Conservation (phyloP, 2,888 invertebrate species). For the Epistrophe eligans region DNA sequence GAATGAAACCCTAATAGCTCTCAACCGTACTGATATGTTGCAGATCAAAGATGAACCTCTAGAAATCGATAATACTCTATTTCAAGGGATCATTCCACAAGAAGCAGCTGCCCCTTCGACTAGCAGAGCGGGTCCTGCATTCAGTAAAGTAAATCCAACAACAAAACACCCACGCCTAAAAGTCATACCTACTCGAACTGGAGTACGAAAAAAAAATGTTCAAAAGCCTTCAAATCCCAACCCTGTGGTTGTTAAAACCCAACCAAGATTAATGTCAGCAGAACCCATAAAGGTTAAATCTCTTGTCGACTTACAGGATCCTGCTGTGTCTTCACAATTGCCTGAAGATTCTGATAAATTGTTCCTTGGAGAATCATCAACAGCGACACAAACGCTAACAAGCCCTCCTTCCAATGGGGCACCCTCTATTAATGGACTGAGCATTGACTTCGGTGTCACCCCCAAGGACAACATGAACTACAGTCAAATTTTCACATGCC, state of each 20-base stretch:
- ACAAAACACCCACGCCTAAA: conserved; percentile 40
- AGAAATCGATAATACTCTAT: conserved; percentile 59
- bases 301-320: conserved; percentile 62
- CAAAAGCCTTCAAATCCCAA: conserved; percentile 32
- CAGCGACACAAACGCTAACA: neutral
- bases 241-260: conserved; percentile 27
- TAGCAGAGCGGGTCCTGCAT: conserved; percentile 41
- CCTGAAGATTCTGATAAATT: conserved; percentile 56
- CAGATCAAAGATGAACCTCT: conserved; percentile 56
- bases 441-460: conserved; percentile 8
- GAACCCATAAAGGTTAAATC: conserved; percentile 51
- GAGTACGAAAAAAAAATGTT: conserved; percentile 54
- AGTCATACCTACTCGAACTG: conserved; percentile 20
- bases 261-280: conserved; percentile 6
- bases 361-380: conserved; percentile 3
- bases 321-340: conserved; percentile 68
- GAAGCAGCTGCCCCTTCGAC: conserved; percentile 39
- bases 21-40: conserved; percentile 40
- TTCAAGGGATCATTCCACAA: conserved; percentile 33
- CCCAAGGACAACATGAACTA: conserved; percentile 76
- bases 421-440: conserved; percentile 37
- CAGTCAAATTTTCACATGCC: conserved; percentile 76
- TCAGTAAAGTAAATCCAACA: conserved; percentile 15
- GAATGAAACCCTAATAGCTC: conserved; percentile 46
- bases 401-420: conserved; percentile 29